Evolutionary conservation across 37 sponge, comb jelly and placozoan species (phyloP).

Genomic region (Cladorhizidae sp.): DNA sequence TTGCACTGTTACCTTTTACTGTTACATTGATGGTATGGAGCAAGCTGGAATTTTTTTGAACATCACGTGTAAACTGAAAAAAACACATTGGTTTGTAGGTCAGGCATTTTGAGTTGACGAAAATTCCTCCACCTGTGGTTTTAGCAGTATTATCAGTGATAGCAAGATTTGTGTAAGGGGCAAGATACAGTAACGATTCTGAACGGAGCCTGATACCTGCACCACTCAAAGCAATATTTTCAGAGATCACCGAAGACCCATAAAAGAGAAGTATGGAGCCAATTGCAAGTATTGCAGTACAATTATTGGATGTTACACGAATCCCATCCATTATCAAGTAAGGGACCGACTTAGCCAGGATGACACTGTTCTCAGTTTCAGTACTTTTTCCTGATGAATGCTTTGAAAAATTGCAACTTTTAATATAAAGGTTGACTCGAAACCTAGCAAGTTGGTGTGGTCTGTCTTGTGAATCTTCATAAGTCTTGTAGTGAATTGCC

Average conservation of each 20-base stretch:
- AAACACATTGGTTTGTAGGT: constrained; percentile 27
- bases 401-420: not conserved
- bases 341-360: not conserved
- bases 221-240: constrained; percentile 16
- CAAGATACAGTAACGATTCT: constrained; percentile 2
- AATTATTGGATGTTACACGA: not conserved
- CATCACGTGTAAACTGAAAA: constrained; percentile 2
- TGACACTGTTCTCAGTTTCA: not conserved
- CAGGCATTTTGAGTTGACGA: constrained; percentile 4
- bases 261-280: not conserved
- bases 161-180: not conserved
- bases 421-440: not conserved
- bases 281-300: not conserved
- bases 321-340: not conserved
- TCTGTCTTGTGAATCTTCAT: not conserved
- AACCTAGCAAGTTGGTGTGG: not conserved
- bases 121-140: constrained; percentile 25
- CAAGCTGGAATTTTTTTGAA: not conserved
- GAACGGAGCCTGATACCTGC: constrained; percentile 23
- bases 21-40: constrained; percentile 2
- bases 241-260: not conserved
- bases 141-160: constrained; percentile 8
- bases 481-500: not conserved
- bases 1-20: constrained; percentile 13
- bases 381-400: not conserved